Conservation (phyloP, 2,797 vertebrate species). For the Manis pentadactyla region DNA sequence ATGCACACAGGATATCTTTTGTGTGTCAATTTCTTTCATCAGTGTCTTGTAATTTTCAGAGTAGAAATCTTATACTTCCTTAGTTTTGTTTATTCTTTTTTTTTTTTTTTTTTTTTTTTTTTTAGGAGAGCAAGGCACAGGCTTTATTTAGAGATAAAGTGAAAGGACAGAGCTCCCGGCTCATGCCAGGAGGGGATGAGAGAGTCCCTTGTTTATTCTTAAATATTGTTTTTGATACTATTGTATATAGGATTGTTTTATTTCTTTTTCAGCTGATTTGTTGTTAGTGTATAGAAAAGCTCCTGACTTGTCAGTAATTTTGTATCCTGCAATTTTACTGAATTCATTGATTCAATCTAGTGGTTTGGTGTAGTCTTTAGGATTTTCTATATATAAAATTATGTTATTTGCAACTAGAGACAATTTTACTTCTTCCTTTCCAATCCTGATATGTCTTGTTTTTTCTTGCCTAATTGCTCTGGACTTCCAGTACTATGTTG, state of each 20-base stretch:
- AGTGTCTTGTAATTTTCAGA: background rate
- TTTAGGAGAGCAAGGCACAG: no score
- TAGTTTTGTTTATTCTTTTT: background rate
- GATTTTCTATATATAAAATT: background rate
- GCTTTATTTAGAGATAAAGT: no score
- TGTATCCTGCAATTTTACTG: background rate
- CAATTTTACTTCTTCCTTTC: background rate
- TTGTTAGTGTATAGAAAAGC: background rate
- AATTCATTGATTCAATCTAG: background rate
- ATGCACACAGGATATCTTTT: background rate
- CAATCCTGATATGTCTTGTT: background rate
- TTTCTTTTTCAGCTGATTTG: background rate
- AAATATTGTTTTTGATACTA: background rate
- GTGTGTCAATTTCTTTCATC: background rate
- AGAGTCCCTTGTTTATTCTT: background rate
- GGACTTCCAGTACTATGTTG: background rate
- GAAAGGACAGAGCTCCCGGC: no score
- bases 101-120: no score
- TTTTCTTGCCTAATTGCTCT: background rate
- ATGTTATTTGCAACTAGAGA: background rate
- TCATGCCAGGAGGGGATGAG: no score
- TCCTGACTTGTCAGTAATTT: background rate
- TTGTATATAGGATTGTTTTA: background rate
- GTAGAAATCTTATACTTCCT: background rate
- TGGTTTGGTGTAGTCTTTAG: background rate